Base-by-base conservation (phyloP, 2,797 vertebrate species). In the Typhlichthys subterraneus region DNA sequence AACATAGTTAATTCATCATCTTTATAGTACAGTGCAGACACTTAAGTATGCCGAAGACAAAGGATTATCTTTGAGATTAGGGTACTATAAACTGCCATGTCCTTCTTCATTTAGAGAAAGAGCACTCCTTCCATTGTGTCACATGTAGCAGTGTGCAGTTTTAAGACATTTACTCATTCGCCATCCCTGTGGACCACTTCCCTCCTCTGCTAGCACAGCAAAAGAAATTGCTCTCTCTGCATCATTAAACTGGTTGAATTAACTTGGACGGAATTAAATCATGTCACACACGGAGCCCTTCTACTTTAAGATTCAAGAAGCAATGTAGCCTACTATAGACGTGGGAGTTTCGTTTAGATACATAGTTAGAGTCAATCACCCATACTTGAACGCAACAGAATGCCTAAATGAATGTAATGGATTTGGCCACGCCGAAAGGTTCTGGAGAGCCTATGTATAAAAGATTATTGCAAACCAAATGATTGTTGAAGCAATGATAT, bases 171-270 rank as follows among this genome's bases (percentile, higher is more conserved):
- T 67, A 62, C 75, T 82, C 77, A 68, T 76, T 79, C 60, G 5
- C 17, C 47, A 77, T 80, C 87, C 83, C 87, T 5, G 62, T 29
- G 75, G 84, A 85, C 79, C 77, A 65, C 63, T 62, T 60, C 65
- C 55, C 63, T 77, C 73, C 66, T 62, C 76, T 64, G 69, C 80
- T 81, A 77, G 82, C 84, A 78, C 72, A 67, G 74, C 77, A 54
- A 84, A 88, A 89, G 62, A 89, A 91, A 88, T 75, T 76, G 83
- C 87, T 89, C 82, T 88, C 76, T 73, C 80, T 85, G 91, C 88
- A 88, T 88, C 90, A 91, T 92, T 92, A 89, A 90, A 89, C 89
- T 85, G 76, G 86, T 80, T 85, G 85, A 92, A 92, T 92, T 89
- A 91, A 87, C 85, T 91, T 71, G 76, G 86, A 67, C 81, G 70